phyloP scores from a whole-genome alignment of 2,113 vertebrate genomes.

The Prionailurus bengalensis region DNA sequence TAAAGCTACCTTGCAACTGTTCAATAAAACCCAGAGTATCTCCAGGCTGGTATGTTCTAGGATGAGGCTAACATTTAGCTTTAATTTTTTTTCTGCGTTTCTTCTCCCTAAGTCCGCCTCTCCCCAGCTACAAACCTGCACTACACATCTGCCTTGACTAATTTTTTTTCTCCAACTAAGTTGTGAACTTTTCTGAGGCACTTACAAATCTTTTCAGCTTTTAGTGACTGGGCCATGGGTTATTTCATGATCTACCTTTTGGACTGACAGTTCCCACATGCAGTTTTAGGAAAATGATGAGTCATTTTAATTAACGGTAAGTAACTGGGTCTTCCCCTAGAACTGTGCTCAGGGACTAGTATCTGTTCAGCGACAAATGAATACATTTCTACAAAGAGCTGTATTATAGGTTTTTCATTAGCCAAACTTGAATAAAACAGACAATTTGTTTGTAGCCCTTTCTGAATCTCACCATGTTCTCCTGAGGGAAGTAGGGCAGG shows the following conservation, averaged over 20 bases:
- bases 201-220: neutral
- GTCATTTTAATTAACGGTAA: neutral
- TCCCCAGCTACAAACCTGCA: neutral
- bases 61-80: neutral
- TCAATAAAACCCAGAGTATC: neutral
- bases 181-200: neutral
- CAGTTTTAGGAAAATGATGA: neutral
- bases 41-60: neutral
- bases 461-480: neutral
- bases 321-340: neutral
- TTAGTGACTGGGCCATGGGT: neutral
- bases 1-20: neutral
- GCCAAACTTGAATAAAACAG: neutral
- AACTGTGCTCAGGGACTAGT: neutral
- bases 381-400: neutral
- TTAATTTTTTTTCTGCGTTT: neutral
- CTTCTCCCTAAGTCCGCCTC: neutral
- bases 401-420: neutral
- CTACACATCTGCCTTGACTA: neutral
- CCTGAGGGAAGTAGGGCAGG: neutral
- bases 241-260: neutral
- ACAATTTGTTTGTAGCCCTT: neutral
- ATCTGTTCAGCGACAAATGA: neutral
- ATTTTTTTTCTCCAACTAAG: neutral
- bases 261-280: neutral